phyloP scores from a whole-genome alignment of 30 jellyfish, hydroid and myxozoan genomes.

The Phacellophora camtschatica region DNA sequence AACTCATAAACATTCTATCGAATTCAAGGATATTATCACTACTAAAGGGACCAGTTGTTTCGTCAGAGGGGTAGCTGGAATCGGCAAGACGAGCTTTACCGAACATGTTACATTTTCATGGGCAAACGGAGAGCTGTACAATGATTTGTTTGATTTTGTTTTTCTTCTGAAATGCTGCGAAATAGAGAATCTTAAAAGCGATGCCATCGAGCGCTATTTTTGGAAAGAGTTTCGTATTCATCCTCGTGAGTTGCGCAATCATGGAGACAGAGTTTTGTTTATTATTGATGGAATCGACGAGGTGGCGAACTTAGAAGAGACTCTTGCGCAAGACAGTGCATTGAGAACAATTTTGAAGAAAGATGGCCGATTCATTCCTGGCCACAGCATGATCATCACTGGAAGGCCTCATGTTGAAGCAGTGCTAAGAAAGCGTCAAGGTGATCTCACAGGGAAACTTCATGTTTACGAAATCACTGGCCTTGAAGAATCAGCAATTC shows the following conservation, averaged over 20 bases:
- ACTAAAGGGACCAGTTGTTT: background rate
- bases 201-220: background rate
- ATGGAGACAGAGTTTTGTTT: background rate
- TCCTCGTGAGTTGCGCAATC: background rate
- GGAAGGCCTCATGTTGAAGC: background rate
- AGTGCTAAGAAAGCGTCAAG: background rate
- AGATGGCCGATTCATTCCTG: background rate
- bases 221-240: background rate
- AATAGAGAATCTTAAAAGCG: background rate
- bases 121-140: background rate
- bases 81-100: background rate
- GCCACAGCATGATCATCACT: background rate
- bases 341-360: background rate
- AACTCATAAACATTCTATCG: background rate
- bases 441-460: background rate
- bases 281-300: background rate
- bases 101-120: background rate
- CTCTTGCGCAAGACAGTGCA: background rate
- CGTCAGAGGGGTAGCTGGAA: background rate
- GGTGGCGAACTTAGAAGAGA: background rate
- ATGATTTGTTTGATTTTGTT: background rate
- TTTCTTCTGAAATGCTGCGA: background rate
- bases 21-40: background rate
- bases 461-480: background rate
- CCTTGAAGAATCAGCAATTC: background rate